Percentiles rank a stretch among this genome's conserved stretches.
These are phyloP conservation scores for Gymnoscopelus microlampas DNA, from an alignment of 2,797 vertebrate genomes.

Conservation along the genomic window DNA sequence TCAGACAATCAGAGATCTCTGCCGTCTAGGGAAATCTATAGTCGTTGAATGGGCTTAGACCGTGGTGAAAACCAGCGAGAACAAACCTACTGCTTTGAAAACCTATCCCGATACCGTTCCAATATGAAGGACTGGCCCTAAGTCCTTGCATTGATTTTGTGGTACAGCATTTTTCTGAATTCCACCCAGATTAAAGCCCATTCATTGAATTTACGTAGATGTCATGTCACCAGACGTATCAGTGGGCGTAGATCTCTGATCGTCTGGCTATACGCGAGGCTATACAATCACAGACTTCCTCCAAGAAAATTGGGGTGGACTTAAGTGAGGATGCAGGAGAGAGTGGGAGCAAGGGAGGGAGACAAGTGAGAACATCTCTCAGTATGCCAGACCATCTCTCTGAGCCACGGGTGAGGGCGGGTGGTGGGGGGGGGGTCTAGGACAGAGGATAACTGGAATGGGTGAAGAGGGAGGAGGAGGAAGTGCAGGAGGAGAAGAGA, in stretches of 20 bases:
- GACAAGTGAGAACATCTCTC: slow-evolving; percentile 65
- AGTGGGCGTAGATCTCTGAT: slow-evolving; percentile 19
- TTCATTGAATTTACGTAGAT: no score
- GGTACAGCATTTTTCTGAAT: no score
- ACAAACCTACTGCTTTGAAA: no score
- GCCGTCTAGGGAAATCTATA: no score
- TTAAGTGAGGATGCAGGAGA: slow-evolving; percentile 26
- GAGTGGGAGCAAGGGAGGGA: slow-evolving; percentile 37
- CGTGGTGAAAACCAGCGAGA: no score
- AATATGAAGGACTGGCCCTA: no score
- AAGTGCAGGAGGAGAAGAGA: slow-evolving; percentile 20
- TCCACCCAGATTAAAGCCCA: no score
- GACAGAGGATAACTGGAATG: slow-evolving; percentile 75
- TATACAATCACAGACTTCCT: slow-evolving; percentile 53
- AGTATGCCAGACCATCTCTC: slow-evolving; percentile 83
- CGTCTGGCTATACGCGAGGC: slow-evolving; percentile 19
- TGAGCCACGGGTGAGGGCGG: slow-evolving; percentile 60
- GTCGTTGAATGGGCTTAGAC: no score
- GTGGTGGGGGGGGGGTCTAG: slow-evolving; percentile 27
- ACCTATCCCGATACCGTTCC: no score
- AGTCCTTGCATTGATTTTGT: no score
- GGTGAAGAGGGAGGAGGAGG: slow-evolving; percentile 28
- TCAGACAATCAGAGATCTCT: no score
- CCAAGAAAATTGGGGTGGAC: slow-evolving; percentile 66
- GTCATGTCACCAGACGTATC: no score